Base-by-base conservation (phyloP, 2,888 invertebrate genomes). In the Pseudococcus viburni region DNA sequence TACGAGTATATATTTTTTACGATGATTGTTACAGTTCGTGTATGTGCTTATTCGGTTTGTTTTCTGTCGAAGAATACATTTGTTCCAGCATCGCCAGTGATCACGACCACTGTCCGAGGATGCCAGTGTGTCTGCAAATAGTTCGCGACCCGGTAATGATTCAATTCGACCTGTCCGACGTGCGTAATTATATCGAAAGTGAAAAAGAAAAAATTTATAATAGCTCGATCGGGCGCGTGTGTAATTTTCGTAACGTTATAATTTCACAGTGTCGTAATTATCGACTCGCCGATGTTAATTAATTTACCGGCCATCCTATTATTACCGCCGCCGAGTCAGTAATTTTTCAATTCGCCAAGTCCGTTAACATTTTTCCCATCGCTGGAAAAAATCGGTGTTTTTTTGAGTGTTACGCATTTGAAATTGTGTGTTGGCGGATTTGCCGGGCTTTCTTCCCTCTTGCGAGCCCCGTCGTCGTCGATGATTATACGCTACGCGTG, bases 401-500 rank as follows among this genome's bases (percentile, higher is more conserved):
- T 33, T 33, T 33, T 33, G 1, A 33, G 26, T 33, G 26, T 33
- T 33, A 33, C 26, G 26, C 26, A 33, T 33, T 33, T 33, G 26
- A 33, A 33, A 33, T 33, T 33, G 26, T 33, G 26, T 33, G 26
- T 33, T 33, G 26, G 26, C 26, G 26, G 26, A 33, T 33, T 33
- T 33, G 26, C 26, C 3, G 26, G 26, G 26, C 26, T 33, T 33
- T 33, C 26, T 33, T 33, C 26, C 26, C 26, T 33, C 3, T 3
- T 33, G 1, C 26, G 26, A 33, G 26, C 26, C 26, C 26, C 46
- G 46, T 46, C 12, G 46, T 46, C 12, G 46, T 48, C 12, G 22
- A 19, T 84, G 48, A 48, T 84, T 46, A 22, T 19, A n/a, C 84
- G 48, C 7, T n/a, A 51, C 84, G 84, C 84, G 19, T 26, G n/a